A percentile compares a stretch with the other conserved stretches of the same genome.
Conservation (phyloP, 2,888 invertebrate species). For the Coleophora deauratella region DNA sequence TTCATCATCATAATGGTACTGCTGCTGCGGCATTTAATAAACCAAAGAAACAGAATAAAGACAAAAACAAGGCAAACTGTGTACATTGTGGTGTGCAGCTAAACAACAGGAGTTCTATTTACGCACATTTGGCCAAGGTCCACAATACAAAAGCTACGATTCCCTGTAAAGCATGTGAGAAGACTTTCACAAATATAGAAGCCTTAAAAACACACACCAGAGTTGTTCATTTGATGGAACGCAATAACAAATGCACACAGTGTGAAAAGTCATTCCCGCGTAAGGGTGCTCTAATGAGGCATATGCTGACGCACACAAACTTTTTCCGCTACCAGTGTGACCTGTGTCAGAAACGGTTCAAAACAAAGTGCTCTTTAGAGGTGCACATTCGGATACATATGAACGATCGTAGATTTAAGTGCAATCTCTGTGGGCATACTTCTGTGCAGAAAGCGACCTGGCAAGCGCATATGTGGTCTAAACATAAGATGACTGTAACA, state of each 20-base stretch:
- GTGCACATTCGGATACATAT: slow-evolving; percentile 40
- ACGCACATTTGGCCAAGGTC: background rate
- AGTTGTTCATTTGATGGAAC: slow-evolving; percentile 37
- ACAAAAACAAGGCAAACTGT: slow-evolving; percentile 2
- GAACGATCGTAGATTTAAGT: slow-evolving; percentile 27
- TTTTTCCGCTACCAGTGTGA: slow-evolving; percentile 43
- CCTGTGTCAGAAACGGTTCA: slow-evolving; percentile 37
- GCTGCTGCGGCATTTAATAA: no score
- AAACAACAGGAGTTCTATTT: background rate
- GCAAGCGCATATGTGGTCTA: slow-evolving; percentile 27
- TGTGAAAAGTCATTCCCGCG: slow-evolving; percentile 25
- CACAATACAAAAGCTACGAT: background rate
- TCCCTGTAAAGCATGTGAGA: slow-evolving; percentile 32
- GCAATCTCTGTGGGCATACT: slow-evolving; percentile 24
- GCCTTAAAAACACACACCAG: slow-evolving; percentile 25
- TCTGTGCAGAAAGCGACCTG: slow-evolving; percentile 20
- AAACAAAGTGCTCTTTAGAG: slow-evolving; percentile 32
- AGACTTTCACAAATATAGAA: slow-evolving; percentile 20
- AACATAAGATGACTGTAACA: slow-evolving; percentile 23
- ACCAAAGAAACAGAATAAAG: no score
- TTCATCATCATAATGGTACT: no score
- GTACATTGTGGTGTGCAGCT: background rate
- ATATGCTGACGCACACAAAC: slow-evolving; percentile 49
- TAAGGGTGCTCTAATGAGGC: slow-evolving; percentile 35
- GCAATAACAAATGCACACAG: slow-evolving; percentile 23